Evolutionary conservation across 2,888 invertebrate species (phyloP), one percentile per base, ranked within the genome.

Genomic region (Lissocephala sabroskyi): DNA sequence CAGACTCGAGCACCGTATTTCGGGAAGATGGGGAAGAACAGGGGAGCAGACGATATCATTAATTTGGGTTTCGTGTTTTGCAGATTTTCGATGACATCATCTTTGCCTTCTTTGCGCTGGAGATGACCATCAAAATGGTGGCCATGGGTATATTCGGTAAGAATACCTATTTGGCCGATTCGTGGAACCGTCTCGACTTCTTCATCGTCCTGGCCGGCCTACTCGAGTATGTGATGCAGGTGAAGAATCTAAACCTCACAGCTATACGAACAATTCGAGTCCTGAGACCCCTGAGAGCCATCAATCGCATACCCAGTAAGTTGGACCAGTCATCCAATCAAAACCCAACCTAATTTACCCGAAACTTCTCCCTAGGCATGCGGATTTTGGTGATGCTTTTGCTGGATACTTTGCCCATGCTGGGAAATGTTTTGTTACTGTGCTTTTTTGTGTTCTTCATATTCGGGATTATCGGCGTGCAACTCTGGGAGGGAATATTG

Each of bases 401-500:
- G 42, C 88, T 99, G 81, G 99, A 99, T 86, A 99, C 99, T 4
- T 88, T 99, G 64, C 99, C 99, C 10, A 99, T 99, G 99, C 87
- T 99, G 79, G 98, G 99, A 62, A 99, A 99, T 86, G 99, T 99
- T 43, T 87, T 99, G 64, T 88, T 99, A 64, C 88, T 99, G 60
- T 99, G 99, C 86, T 99, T 99, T 89, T 99, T 99, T 88, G 99
- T 99, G 53, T 99, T 99, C 90, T 99, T 99, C 89, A 99, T 99
- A 84, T 99, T 99, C 83, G 99, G 99, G 65, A 99, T 99, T 82
- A 95, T 99, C 71, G 99, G 99, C 14, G 99, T 99, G 32, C 99
- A 99, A 85, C 88, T 99, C 43, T 99, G 99, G 99, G 95, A 98
- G 84, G 99, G 99, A 40, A 94, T 98, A 56, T 87, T 99, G 45